Conservation (phyloP, 2,888 invertebrate genomes). For the Chymomyza fuscimana region DNA sequence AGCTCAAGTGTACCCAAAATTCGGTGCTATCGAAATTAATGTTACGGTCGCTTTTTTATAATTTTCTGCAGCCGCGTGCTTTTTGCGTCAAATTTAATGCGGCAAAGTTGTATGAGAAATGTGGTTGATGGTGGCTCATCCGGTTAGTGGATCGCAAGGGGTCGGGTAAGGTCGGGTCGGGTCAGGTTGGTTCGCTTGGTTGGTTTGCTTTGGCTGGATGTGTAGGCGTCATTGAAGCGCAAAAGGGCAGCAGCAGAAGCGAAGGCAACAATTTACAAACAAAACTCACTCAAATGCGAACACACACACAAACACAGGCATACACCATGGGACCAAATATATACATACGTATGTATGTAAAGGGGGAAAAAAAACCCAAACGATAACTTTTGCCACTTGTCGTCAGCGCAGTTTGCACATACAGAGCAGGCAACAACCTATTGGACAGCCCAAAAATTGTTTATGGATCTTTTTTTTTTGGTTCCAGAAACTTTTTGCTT, state of each 20-base stretch:
- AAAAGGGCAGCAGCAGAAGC: conserved; percentile 37
- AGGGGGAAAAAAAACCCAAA: conserved; percentile 30
- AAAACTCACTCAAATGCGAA: conserved; percentile 9
- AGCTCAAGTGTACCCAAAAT: neutral
- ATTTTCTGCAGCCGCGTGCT: conserved; percentile 41
- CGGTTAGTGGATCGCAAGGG: conserved; percentile 25
- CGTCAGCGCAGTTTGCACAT: conserved; percentile 39
- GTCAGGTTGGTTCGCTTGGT: neutral
- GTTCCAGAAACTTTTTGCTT: conserved; percentile 24
- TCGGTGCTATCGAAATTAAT: conserved; percentile 5
- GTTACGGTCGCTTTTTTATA: conserved; percentile 22
- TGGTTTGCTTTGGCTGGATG: conserved; percentile 30
- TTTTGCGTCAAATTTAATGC: conserved; percentile 51
- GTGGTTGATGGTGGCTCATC: conserved; percentile 29
- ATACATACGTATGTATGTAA: conserved; percentile 6
- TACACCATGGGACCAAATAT: neutral
- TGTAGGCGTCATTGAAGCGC: conserved; percentile 55
- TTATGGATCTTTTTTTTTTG: conserved; percentile 39
- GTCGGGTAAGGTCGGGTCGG: neutral
- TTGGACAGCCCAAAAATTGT: conserved; percentile 21
- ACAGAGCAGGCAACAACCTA: neutral
- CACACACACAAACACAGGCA: conserved; percentile 33
- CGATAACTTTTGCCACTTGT: conserved; percentile 58
- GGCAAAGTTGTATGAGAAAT: conserved; percentile 58
- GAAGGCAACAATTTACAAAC: conserved; percentile 34